phyloP scores from a whole-genome alignment of 1,140 invertebrate genomes.

The Ridgeia piscesae region DNA sequence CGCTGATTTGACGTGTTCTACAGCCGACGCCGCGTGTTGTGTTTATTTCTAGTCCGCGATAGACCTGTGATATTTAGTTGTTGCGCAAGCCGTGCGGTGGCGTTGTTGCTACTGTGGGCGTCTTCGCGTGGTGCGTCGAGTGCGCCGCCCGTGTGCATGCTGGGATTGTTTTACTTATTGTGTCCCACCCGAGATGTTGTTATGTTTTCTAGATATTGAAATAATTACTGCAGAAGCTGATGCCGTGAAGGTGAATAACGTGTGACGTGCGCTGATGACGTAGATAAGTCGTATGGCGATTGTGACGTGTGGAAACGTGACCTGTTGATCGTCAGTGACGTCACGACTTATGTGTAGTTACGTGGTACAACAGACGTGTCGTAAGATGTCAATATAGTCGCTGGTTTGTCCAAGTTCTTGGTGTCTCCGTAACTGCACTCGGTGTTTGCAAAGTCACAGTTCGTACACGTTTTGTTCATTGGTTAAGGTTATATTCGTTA shows the following conservation, averaged over 20 bases:
- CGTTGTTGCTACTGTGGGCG: slow-evolving; percentile 48
- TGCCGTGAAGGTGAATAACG: background rate
- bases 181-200: background rate
- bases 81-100: slow-evolving; percentile 35
- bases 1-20: too few relatives aligned
- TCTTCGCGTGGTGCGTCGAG: background rate
- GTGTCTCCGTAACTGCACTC: background rate
- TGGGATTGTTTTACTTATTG: background rate
- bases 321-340: background rate
- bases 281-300: background rate
- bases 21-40: background rate
- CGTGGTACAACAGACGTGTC: background rate
- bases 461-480: background rate
- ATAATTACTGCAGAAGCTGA: background rate
- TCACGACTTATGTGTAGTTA: background rate
- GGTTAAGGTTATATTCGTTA: background rate
- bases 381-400: too few relatives aligned
- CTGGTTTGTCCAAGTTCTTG: background rate
- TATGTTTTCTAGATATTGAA: background rate
- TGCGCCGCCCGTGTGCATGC: too few relatives aligned
- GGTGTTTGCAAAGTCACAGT: background rate
- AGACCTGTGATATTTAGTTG: slow-evolving; percentile 5
- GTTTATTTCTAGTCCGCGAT: background rate
- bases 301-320: background rate
- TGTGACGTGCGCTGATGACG: background rate